Conservation (phyloP, 1,140 invertebrate species). For the Daktulosphaira vitifoliae region DNA sequence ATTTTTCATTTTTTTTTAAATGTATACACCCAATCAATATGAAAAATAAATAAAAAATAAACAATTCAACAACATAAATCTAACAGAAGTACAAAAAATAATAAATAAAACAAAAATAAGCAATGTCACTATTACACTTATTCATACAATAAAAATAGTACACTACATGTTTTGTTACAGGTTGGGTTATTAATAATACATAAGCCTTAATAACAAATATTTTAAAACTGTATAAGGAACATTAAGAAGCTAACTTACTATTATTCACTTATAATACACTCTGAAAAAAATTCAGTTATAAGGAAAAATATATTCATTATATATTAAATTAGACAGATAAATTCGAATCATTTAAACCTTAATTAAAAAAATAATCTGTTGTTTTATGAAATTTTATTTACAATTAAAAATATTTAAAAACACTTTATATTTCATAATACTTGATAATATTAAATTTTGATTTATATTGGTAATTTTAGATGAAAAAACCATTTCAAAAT, state of each 20-base stretch:
- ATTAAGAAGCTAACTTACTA: slow-evolving; percentile 20
- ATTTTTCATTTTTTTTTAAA: slow-evolving; percentile 1
- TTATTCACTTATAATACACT: not conserved
- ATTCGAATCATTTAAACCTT: too few relatives aligned
- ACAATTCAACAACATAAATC: slow-evolving; percentile 31
- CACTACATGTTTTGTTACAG: not conserved
- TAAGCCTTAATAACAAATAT: slow-evolving; percentile 4
- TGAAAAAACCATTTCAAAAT: too few relatives aligned
- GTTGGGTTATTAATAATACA: not conserved
- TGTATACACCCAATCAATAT: slow-evolving; percentile 23
- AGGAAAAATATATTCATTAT: slow-evolving; percentile 7
- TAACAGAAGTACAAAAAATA: slow-evolving; percentile 26
- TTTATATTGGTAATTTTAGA: too few relatives aligned
- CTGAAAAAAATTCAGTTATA: slow-evolving; percentile 17
- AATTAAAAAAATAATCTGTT: not conserved
- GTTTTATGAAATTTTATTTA: slow-evolving; percentile 15
- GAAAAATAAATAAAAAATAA: slow-evolving; percentile 3
- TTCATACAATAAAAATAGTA: slow-evolving; percentile 1
- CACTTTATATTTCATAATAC: slow-evolving; percentile 30
- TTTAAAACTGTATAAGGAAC: slow-evolving; percentile 26
- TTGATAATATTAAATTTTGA: slow-evolving; percentile 1
- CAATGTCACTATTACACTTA: not conserved
- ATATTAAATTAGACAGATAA: slow-evolving; percentile 3
- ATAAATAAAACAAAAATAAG: slow-evolving; percentile 26
- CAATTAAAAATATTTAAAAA: slow-evolving; percentile 11